Evolutionary conservation across 92 coral and sea anemone species (phyloP), one percentile per base, ranked within the genome.

Genomic region (Metridium senile): DNA sequence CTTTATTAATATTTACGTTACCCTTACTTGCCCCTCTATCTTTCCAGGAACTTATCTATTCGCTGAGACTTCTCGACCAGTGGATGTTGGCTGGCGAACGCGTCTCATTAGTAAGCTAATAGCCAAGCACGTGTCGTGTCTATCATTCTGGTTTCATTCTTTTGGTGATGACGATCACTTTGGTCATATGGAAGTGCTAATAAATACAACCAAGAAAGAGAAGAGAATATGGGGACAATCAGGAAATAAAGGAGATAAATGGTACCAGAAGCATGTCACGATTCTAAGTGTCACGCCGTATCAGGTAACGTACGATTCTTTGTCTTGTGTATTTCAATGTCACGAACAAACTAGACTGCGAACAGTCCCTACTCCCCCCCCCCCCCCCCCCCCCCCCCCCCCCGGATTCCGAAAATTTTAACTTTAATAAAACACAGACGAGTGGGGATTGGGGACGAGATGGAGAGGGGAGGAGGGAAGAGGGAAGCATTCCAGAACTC

Each of bases 61-160:
- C 72, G 71, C 92, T 46, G 99, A 95, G 71, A 74, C 99, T 11
- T 95, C 99, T 1, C 90, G 88, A 16, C 99, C 99, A 7, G 69
- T 68, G 20, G 58, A 59, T 21, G 76, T 68, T 9, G 89, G 89
- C 26, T 88, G 94, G 93, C 78, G 26, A 46, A 96, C 99, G 2
- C 84, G 89, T 13, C 90, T 95, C 23, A 74, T 88, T 33, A 89
- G 96, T 85, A 72, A 72, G 45, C 88, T 81, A 25, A 54, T 95
- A 13, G 99, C 89, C 18, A 58, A 89, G 33, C 92, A 88, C 4
- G 89, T 89, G 32, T 81, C 89, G 3, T 95, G 99, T 33, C 75
- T 95, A 58, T 84, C 87, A 72, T 95, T 95, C 88, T 95, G 92
- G 86, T 95, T 87, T 62, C 99, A 95, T 69, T 64, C 92, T 56